phyloP scores from a whole-genome alignment of 2,888 invertebrate genomes.

The Caenorhabditis angaria region DNA sequence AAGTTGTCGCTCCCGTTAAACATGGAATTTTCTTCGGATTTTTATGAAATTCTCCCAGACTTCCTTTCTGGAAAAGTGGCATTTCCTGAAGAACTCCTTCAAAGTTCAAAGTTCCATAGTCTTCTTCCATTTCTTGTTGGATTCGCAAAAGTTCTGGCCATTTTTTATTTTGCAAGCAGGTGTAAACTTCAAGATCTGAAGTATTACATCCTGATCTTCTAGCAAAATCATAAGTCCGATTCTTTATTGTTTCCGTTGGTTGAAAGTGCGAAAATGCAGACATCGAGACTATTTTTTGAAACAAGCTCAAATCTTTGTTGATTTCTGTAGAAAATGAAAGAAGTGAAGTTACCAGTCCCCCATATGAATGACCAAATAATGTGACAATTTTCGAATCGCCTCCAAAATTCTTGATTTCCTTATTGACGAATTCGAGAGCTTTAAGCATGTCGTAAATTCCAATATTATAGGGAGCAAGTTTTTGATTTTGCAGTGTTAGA shows the following conservation, averaged over 20 bases:
- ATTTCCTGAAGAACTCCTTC: not conserved
- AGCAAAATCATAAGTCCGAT: no score
- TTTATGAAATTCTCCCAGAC: not conserved
- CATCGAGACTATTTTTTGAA: not conserved
- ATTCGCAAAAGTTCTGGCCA: not conserved
- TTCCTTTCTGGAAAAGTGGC: not conserved
- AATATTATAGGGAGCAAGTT: constrained; percentile 53
- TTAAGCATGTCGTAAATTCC: constrained; percentile 35
- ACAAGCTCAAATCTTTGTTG: not conserved
- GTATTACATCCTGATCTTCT: no score
- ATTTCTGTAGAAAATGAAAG: not conserved
- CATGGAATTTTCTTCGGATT: not conserved
- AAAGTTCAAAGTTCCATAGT: not conserved
- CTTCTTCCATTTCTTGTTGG: not conserved
- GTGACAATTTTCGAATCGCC: not conserved
- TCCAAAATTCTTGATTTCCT: not conserved
- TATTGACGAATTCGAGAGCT: not conserved
- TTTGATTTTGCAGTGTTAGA: constrained; percentile 46
- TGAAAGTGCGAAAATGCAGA: not conserved
- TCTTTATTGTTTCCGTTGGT: not conserved
- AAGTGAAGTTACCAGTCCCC: not conserved
- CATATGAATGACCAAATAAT: not conserved
- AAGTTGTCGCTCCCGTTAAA: not conserved
- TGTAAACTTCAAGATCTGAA: not conserved
- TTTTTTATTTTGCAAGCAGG: not conserved